Base-by-base conservation (phyloP, 2,797 vertebrate genomes). In the Sylvilagus floridanus region DNA sequence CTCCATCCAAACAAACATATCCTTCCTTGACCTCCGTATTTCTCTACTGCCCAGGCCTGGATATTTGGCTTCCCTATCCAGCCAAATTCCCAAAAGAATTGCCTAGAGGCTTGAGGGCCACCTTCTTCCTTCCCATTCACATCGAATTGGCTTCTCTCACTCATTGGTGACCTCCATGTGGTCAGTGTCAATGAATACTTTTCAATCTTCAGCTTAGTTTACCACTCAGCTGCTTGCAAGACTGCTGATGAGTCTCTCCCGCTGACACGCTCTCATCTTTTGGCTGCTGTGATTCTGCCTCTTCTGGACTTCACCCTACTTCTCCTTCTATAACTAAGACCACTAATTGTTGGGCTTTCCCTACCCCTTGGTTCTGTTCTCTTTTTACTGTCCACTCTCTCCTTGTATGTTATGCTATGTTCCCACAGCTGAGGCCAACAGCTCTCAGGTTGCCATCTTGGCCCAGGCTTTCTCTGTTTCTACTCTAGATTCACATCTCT, bases 31-130 rank as follows among this genome's bases (percentile, higher is more conserved):
- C 35, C 42, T 79, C 54, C 32, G 11, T 7, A 86, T 79, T 50
- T 90, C 42, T 12, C n/a, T 87, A 26, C 11, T 13, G 28, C n/a
- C 76, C 68, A 1, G 4, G 30, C 17, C 63, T 47, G 22, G 21
- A 42, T 68, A 78, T 90, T 28, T 68, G 65, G 63, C 50, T 88
- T 86, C 75, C 30, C 22, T 88, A 84, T 42, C 50, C 42, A 91
- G 69, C 1, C 78, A 52, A 50, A 50, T 54, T 88, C 71, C 73
- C 24, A 76, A 73, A 86, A 76, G 65, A 89, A 84, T 0, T 88
- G 72, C 30, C 76, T 42, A 72, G 22, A 93, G 76, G 17, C 1
- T 84, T 37, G 11, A 69, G 54, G n/a, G 89, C 42, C 65, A 63
- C 21, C 60, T 75, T 4, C 52, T 86, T 63, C 52, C 32, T 72